Evolutionary conservation across 2,888 invertebrate genomes (phyloP), one percentile per base, ranked within the genome.

Genomic region (Parnassius mnemosyne): DNA sequence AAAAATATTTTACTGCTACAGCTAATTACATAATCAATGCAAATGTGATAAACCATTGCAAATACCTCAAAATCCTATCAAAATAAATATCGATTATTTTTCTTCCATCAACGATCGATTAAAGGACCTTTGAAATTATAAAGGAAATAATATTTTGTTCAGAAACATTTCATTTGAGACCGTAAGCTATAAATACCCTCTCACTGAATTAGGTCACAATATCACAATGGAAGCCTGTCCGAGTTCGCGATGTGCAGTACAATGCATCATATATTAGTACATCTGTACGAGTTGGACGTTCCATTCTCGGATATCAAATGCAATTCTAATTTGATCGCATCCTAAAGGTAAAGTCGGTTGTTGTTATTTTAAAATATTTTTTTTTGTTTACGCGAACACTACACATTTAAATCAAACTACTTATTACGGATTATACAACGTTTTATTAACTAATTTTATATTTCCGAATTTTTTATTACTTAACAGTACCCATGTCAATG

Each of bases 191-290:
- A 78, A 79, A 78, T 49, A 66, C 54, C 61, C 55, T 52, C 13
- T 20, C 57, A 66, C 61, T 60, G 69, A 82, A 80, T 73, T 75
- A 73, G 82, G 82, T 80, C 82, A 79, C 71, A 73, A 71, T 75
- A 74, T 72, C 74, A 77, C 78, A 79, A 80, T 79, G 71, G 74
- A 68, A 71, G 71, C 70, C 69, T 73, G 71, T 66, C 70, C 69
- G 69, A 70, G 69, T 72, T 68, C 69, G 76, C 73, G 68, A 71
- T 68, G 69, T 71, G 66, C 66, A 52, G 65, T 64, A 67, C 70
- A 75, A 75, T 79, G 79, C 77, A 76, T 78, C 76, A 78, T 78
- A 69, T 72, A 75, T 72, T 71, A 72, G 70, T 70, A 71, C 71
- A 69, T 65, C 69, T 66, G 71, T 65, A 64, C 61, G 66, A 57